Percentiles rank a stretch among this genome's conserved stretches.
Conservation (phyloP, 92 coral and sea anemone species). For the Phenganax marumi region DNA sequence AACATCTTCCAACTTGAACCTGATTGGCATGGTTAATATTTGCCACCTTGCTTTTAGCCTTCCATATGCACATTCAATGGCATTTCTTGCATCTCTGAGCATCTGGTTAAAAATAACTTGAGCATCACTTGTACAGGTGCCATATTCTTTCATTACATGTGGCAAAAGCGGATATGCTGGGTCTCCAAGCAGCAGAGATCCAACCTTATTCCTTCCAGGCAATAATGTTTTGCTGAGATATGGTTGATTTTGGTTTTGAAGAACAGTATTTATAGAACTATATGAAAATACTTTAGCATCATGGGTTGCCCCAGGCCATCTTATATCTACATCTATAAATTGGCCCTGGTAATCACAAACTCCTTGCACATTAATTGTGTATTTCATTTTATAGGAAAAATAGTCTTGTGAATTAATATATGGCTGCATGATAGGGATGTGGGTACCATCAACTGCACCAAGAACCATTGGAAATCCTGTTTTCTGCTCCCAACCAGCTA, state of each 20-base stretch:
- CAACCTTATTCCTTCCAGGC: constrained; percentile 57
- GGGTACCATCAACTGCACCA: constrained; percentile 73
- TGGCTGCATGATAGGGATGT: constrained; percentile 65
- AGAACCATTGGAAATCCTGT: constrained; percentile 65
- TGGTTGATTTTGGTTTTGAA: constrained; percentile 53
- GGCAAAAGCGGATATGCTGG: constrained; percentile 58
- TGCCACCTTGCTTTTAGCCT: constrained; percentile 56
- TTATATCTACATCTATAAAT: constrained; percentile 55
- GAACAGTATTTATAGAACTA: constrained; percentile 48
- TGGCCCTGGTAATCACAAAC: constrained; percentile 62
- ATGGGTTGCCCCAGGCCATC: constrained; percentile 61
- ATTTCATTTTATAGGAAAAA: constrained; percentile 64
- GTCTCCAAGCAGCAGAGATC: constrained; percentile 46
- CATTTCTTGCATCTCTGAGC: constrained; percentile 46
- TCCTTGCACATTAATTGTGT: constrained; percentile 63
- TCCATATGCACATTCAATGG: constrained; percentile 51
- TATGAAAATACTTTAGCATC: constrained; percentile 64
- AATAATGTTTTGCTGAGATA: constrained; percentile 48
- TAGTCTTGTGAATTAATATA: constrained; percentile 62
- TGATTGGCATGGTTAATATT: constrained; percentile 31
- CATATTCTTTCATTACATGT: constrained; percentile 49
- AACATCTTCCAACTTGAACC: constrained; percentile 14
- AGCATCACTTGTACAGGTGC: constrained; percentile 34
- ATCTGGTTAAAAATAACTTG: constrained; percentile 48
- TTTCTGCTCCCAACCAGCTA: constrained; percentile 43